These are phyloP conservation scores for Anthopleura sola DNA, from an alignment of 64 coral and sea anemone species.

Conservation along the genomic window DNA sequence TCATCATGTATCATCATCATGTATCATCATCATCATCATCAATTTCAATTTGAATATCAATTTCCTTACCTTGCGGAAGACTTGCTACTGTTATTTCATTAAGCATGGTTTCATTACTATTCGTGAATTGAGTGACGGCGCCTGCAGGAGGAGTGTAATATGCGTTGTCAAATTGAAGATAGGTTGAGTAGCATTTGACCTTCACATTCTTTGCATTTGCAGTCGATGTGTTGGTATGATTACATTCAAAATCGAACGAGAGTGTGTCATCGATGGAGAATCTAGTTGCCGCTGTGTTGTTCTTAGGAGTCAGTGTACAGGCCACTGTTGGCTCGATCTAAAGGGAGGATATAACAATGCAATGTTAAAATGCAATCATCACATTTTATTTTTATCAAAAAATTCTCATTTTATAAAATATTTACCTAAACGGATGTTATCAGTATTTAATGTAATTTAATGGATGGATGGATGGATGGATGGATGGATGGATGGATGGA, in stretches of 20 bases:
- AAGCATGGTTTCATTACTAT: conserved; percentile 7
- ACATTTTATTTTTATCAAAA: no score
- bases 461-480: no score
- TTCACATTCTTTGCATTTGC: conserved; percentile 44
- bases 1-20: no score
- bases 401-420: no score
- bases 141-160: conserved; percentile 13
- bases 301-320: conserved; percentile 49
- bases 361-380: no score
- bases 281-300: conserved; percentile 52
- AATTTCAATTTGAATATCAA: no score
- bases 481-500: no score
- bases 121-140: not conserved
- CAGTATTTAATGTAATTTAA: no score
- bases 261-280: conserved; percentile 70
- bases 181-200: conserved; percentile 38
- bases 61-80: not conserved
- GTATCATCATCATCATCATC: no score
- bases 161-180: conserved; percentile 31
- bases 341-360: not conserved
- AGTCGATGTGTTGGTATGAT: conserved; percentile 80
- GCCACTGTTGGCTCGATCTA: conserved; percentile 76
- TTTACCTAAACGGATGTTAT: no score
- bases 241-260: conserved; percentile 41
- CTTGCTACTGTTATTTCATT: not conserved